These are phyloP conservation scores for Tiliacea aurago DNA, from an alignment of 2,888 invertebrate species.

Conservation along the genomic window DNA sequence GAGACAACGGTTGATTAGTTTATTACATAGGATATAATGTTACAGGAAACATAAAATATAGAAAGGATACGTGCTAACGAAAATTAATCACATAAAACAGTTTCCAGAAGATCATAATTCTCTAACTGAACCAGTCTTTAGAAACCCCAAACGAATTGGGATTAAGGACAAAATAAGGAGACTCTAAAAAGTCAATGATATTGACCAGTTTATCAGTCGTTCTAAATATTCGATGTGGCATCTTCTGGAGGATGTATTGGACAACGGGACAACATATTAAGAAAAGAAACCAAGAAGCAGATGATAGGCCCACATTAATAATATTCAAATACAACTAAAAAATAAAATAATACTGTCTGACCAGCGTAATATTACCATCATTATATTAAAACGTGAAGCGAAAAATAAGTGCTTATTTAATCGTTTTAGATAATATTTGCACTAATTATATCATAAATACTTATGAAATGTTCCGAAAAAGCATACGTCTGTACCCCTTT, in stretches of 20 bases:
- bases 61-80: background rate
- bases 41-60: slow-evolving; percentile 9
- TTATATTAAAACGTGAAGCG: too few relatives aligned
- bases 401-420: too few relatives aligned
- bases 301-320: slow-evolving; percentile 1
- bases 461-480: too few relatives aligned
- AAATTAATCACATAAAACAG: slow-evolving; percentile 7
- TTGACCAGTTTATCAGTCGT: too few relatives aligned
- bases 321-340: background rate
- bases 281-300: background rate
- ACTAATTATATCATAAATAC: too few relatives aligned
- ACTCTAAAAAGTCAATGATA: too few relatives aligned
- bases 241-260: too few relatives aligned
- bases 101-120: background rate
- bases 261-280: background rate
- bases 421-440: too few relatives aligned
- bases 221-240: too few relatives aligned
- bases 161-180: too few relatives aligned
- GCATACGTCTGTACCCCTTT: too few relatives aligned
- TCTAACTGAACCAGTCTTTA: background rate
- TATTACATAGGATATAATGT: slow-evolving; percentile 20
- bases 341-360: background rate
- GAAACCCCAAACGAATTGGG: too few relatives aligned
- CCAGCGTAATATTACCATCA: background rate
- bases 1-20: slow-evolving; percentile 52